Evolutionary conservation across 2,797 vertebrate genomes (phyloP).

Genomic region (Rhabdophis nuchalis): DNA sequence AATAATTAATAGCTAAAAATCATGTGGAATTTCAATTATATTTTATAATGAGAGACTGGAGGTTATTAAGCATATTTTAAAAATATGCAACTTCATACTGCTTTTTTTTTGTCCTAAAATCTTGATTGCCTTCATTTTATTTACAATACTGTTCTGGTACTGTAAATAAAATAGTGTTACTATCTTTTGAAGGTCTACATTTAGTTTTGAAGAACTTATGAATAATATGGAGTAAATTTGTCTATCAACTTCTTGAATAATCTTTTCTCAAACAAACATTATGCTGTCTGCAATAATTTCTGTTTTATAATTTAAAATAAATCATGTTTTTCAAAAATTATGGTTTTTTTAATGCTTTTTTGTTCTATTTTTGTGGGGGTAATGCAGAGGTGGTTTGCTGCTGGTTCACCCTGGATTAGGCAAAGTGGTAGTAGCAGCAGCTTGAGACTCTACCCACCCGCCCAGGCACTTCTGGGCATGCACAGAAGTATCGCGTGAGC

Average conservation of each 20-base stretch:
- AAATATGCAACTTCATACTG: constrained; percentile 32
- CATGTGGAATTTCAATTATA: constrained; percentile 57
- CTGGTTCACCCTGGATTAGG: too few species aligned
- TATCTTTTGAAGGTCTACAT: constrained; percentile 19
- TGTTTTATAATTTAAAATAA: not conserved
- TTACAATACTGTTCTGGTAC: not conserved
- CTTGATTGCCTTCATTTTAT: constrained; percentile 16
- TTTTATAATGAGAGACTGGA: constrained; percentile 54
- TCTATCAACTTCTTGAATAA: not conserved
- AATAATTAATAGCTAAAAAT: constrained; percentile 69
- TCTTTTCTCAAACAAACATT: not conserved
- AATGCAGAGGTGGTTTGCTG: not conserved
- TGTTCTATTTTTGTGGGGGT: not conserved
- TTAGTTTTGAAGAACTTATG: not conserved
- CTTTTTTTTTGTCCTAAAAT: constrained; percentile 36
- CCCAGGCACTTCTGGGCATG: too few species aligned
- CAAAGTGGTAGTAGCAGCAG: too few species aligned
- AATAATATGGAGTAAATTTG: not conserved
- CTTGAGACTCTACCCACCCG: too few species aligned
- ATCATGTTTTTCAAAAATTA: not conserved
- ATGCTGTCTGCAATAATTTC: not conserved
- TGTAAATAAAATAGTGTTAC: not conserved
- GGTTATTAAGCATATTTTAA: constrained; percentile 46
- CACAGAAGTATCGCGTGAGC: too few species aligned
- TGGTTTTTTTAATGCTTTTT: not conserved